Conservation (phyloP, 2,797 vertebrate genomes). For the Poecilia wingei region DNA sequence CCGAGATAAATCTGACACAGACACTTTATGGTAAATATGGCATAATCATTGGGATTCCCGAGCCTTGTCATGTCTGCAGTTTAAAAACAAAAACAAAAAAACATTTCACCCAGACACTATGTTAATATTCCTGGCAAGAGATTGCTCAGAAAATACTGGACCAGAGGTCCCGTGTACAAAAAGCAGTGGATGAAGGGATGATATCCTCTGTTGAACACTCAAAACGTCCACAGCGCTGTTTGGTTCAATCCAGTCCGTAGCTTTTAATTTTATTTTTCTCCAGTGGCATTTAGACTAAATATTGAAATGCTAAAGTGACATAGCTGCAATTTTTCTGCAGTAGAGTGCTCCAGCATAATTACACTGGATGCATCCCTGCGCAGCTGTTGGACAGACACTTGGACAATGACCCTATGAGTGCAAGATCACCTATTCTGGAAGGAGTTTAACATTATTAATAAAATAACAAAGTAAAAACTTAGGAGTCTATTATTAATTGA, state of each 20-base stretch:
- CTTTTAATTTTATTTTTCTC: constrained; percentile 1
- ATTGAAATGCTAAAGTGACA: background rate
- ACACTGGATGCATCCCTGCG: background rate
- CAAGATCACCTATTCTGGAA: background rate
- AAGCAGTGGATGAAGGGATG: background rate
- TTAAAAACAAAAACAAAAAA: background rate
- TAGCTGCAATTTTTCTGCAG: background rate
- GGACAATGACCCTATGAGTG: background rate
- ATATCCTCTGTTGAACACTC: background rate
- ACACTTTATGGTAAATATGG: constrained; percentile 13
- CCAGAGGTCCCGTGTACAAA: constrained; percentile 11
- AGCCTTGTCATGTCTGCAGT: constrained; percentile 2
- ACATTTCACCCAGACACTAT: constrained; percentile 25
- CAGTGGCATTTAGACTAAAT: background rate
- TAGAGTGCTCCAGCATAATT: background rate
- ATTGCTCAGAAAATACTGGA: constrained; percentile 10
- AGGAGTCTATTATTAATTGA: background rate
- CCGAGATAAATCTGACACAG: background rate
- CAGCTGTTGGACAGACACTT: background rate
- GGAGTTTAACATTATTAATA: background rate
- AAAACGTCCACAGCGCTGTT: background rate
- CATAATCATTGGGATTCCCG: constrained; percentile 11
- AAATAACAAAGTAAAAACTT: background rate
- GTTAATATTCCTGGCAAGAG: constrained; percentile 14
- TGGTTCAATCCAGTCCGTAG: background rate